Base-by-base conservation (phyloP, 2,797 vertebrate genomes). In the Melanotaenia boesemani region DNA sequence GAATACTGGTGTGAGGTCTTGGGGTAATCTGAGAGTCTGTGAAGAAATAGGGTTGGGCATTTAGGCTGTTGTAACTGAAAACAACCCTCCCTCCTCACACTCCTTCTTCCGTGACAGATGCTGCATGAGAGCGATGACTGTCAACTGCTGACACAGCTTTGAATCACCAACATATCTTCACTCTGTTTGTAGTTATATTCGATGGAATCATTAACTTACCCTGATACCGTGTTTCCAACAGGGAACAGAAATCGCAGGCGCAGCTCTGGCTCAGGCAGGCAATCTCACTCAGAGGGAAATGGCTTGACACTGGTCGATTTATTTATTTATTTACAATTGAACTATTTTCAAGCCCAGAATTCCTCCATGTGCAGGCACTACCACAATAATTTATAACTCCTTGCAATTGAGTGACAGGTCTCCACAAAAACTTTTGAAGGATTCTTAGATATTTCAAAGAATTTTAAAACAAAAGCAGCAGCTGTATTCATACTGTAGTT, bases 31-130 rank as follows among this genome's bases (percentile, higher is more conserved):
- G 85, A 89, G 80, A 82, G 63, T 37, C 52, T 61, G 72, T 69
- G 85, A 90, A 87, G 81, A 70, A 84, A 90, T 88, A 86, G 82
- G 74, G 52, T 81, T 79, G 87, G 89, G 76, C 82, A 86, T 89
- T 89, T 87, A 83, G 63, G 73, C 77, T 16, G 44, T 79, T 77
- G 77, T 88, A 83, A 71, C 77, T 82, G 82, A 70, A 88, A 82
- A 77, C 73, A 83, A 73, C 77, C 59, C 72, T 72, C 60, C 64
- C 79, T 68, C 63, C 46, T 77, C 74, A 74, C 59, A 62, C 79
- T 67, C 62, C 37, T 79, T 46, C 54, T 76, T 26, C 76, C 34
- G 3, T 80, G 88, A 86, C 89, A 87, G 86, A 88, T 85, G 85
- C 82, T 77, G 88, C 83, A 90, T 16, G 71, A 81, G 59, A 68